phyloP scores from a whole-genome alignment of 2,113 vertebrate genomes.

The Neogobius melanostomus region DNA sequence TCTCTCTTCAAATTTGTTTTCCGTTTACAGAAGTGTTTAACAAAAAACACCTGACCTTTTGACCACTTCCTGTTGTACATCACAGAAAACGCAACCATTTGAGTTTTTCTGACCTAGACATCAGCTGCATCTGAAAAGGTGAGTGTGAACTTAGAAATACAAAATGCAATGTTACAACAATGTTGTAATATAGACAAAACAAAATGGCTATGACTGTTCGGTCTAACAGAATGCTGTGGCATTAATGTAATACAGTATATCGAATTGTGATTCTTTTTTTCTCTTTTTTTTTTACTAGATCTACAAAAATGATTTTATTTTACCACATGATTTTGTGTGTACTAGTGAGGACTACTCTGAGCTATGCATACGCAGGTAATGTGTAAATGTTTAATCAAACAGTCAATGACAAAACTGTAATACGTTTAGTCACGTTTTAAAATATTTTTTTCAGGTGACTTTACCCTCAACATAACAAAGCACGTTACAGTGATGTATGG shows the following conservation, averaged over 20 bases:
- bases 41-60: not conserved
- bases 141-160: not conserved
- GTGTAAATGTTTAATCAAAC: no score
- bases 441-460: constrained; percentile 5
- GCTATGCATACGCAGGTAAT: constrained; percentile 17
- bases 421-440: not conserved
- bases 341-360: constrained; percentile 1
- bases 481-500: not conserved
- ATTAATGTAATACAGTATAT: no score
- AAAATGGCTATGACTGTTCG: no score
- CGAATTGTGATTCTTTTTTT: not conserved
- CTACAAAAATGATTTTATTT: constrained; percentile 10
- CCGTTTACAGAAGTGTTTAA: not conserved
- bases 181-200: no score
- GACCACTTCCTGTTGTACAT: not conserved
- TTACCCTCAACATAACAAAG: constrained; percentile 15
- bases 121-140: not conserved
- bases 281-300: not conserved
- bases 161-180: not conserved
- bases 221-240: no score
- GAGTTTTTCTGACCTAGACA: not conserved
- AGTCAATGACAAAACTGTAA: no score
- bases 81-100: not conserved
- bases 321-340: constrained; percentile 14
- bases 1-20: not conserved